Evolutionary conservation across 2,797 vertebrate species (phyloP), one percentile per base, ranked within the genome.

Genomic region (Tangara arthus): DNA sequence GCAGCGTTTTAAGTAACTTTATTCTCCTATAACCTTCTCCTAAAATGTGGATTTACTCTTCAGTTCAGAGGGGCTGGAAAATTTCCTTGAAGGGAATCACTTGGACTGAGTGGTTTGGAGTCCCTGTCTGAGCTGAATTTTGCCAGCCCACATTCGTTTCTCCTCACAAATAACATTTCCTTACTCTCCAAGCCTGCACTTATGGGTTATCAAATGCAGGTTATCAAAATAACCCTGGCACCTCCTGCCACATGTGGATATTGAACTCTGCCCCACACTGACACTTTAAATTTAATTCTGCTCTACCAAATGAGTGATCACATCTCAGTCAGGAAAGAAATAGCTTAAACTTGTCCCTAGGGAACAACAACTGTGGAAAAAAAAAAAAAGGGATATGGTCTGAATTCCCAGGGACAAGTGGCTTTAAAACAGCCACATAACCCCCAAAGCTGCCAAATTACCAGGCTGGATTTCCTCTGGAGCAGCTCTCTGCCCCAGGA

Each of bases 401-500:
- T 92, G 90, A 95, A 81, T 79, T 93, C 82, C 79, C 19, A 26
- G 78, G 87, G 82, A 82, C 37, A 64, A 53, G 46, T 73, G 55
- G 19, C 37, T 76, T 75, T 66, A 63, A 53, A 87, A 73, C 16
- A 81, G 56, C 34, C 87, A 8, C 55, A 17, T 34, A 55, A 9
- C 17, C 41, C 24, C 46, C 24, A 18, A 12, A 28, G 3, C 72
- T 78, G 53, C 77, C 65, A 23, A 87, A 75, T 79, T 13, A 21
- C 55, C 82, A 56, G 91, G 77, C 93, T 95, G 96, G 53, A 49
- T 96, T 96, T 94, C 94, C 92, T 78, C 94, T 22, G 75, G 49
- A 32, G 89, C 73, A 91, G 94, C 91, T 95, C 94, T 82, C 88
- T 93, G 95, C 85, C 49, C 88, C 46, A 64, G 96, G 93, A 91